These are phyloP conservation scores for Nestor notabilis DNA, from an alignment of 2,113 vertebrate genomes.

Conservation along the genomic window DNA sequence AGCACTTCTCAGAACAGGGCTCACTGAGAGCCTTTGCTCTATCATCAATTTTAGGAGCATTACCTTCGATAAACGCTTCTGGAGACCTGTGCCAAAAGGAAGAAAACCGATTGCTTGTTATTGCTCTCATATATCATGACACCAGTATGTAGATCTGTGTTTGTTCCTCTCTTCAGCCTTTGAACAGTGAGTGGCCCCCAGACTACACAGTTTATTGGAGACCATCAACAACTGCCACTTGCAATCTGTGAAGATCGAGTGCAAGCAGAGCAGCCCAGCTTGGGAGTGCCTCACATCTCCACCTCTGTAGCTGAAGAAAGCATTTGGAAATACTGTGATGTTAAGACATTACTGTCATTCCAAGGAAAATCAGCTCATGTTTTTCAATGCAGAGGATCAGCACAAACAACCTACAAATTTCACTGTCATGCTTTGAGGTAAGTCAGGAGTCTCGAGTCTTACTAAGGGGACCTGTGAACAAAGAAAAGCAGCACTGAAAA, in stretches of 20 bases:
- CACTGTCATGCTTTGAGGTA: rapidly evolving
- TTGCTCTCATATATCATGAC: neutral
- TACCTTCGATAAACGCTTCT: neutral
- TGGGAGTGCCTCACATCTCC: rapidly evolving
- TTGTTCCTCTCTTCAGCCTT: neutral
- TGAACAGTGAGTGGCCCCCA: neutral
- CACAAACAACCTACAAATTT: too few relatives aligned
- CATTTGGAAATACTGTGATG: rapidly evolving
- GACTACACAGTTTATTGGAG: neutral
- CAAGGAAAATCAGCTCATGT: neutral
- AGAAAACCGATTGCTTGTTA: neutral
- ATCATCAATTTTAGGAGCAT: neutral
- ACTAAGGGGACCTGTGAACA: neutral
- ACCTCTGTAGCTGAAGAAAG: rapidly evolving
- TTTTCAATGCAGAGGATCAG: neutral
- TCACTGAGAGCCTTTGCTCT: neutral
- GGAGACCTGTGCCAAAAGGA: neutral
- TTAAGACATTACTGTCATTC: too few relatives aligned
- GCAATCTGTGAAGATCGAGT: neutral
- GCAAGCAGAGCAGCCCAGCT: neutral
- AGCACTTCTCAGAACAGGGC: neutral
- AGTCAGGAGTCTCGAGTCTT: rapidly evolving
- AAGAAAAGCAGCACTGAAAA: neutral
- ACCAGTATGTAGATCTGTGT: rapidly evolving
- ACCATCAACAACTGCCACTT: constrained; percentile 29